Percentiles rank a stretch among this genome's conserved stretches.
Conservation (phyloP, 2,113 vertebrate genomes). For the Terrapene triunguis region DNA sequence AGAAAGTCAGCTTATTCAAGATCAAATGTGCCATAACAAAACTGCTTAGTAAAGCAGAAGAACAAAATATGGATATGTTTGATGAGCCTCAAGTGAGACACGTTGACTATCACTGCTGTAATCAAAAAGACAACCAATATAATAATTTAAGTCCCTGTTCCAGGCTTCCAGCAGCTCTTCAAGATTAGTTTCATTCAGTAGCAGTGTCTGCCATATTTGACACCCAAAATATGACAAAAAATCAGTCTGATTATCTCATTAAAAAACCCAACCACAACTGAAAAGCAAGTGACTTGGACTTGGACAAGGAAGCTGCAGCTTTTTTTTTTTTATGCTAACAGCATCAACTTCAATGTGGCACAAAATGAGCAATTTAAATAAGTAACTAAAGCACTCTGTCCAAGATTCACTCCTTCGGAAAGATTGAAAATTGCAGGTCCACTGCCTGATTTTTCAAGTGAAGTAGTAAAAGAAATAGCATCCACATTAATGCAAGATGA, state of each 20-base stretch:
- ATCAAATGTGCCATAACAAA: not conserved
- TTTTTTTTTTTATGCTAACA: not conserved
- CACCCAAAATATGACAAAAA: not conserved
- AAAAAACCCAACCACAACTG: not conserved
- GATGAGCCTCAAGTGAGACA: not conserved
- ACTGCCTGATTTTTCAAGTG: not conserved
- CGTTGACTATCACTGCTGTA: not conserved
- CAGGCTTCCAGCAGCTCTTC: not conserved
- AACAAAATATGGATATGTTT: not conserved
- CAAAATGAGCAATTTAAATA: not conserved
- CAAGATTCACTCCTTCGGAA: not conserved
- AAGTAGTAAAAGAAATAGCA: not conserved
- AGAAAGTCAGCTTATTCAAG: not conserved
- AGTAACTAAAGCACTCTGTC: not conserved
- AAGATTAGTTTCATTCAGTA: not conserved
- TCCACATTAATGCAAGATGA: not conserved
- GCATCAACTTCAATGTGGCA: not conserved
- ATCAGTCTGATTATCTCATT: not conserved
- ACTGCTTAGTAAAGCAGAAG: not conserved
- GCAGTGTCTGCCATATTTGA: not conserved
- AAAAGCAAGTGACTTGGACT: not conserved
- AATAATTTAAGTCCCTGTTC: not conserved
- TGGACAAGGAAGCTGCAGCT: not conserved
- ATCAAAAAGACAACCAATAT: not conserved
- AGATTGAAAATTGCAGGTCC: not conserved